Percentiles rank a stretch among this genome's conserved stretches.
These are phyloP conservation scores for Drosophila longiperda DNA, from an alignment of 2,888 invertebrate species.

Conservation along the genomic window DNA sequence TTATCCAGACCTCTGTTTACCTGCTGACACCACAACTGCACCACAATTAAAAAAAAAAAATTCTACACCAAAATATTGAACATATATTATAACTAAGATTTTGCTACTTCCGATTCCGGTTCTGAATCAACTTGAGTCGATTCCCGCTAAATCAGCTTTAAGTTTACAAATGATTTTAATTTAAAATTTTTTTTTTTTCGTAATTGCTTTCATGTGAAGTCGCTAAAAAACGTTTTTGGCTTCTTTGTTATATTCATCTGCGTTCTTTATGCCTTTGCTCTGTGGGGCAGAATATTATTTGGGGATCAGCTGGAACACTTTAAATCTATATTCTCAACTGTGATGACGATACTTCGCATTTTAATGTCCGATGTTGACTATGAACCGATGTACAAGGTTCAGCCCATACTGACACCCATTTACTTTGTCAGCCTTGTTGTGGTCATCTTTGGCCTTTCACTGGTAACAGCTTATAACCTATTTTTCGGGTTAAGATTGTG, in stretches of 20 bases:
- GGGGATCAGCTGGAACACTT: not conserved
- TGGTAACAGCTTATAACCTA: slow-evolving; percentile 9
- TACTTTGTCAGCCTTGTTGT: slow-evolving; percentile 10
- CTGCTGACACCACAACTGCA: no score
- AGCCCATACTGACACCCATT: slow-evolving; percentile 7
- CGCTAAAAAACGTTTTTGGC: not conserved
- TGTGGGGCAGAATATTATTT: slow-evolving; percentile 20
- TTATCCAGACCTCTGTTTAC: no score
- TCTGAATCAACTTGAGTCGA: not conserved
- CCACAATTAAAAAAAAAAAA: no score
- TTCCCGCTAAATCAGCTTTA: not conserved
- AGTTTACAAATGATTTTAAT: not conserved
- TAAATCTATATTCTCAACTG: not conserved
- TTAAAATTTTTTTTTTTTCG: not conserved
- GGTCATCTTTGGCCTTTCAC: not conserved
- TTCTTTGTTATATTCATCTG: slow-evolving; percentile 6
- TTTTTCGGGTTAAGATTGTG: not conserved
- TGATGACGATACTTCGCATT: slow-evolving; percentile 8
- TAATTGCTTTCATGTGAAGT: slow-evolving; percentile 11
- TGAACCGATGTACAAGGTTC: not conserved
- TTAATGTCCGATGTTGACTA: slow-evolving; percentile 19
- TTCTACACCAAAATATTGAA: no score
- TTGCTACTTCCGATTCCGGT: not conserved
- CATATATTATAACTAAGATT: no score
- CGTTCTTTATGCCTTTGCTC: not conserved